Base-by-base conservation (phyloP, 1,140 invertebrate species). In the Hylaeus anthracinus region DNA sequence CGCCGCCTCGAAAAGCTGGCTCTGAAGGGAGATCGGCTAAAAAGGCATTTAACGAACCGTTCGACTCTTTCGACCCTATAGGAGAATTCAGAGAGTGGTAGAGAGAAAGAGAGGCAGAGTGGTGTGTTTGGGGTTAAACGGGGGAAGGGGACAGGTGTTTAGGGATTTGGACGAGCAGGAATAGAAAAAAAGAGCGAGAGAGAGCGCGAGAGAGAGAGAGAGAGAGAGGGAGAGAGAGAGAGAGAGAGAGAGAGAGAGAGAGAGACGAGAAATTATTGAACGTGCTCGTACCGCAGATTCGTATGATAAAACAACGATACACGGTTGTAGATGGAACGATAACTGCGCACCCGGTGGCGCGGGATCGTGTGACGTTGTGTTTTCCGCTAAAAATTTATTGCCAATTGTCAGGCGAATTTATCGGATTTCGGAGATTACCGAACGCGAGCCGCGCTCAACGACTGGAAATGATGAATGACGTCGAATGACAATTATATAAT, bases 11-110 rank as follows among this genome's bases (percentile, higher is more conserved):
- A 85, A 86, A 81, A 73, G 60, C 83, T 70, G 71, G 67, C 67
- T 82, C 71, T 60, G 76, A 79, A 75, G 77, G 73, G 74, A 56
- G 79, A 81, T 63, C 55, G 63, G 70, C 60, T 86, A 85, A 81
- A 87, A 85, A 87, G 81, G 81, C 77, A 87, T 86, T 86, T 86
- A 87, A 87, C 85, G 85, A 87, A 87, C 77, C 85, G 73, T 87
- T 84, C 82, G 51, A 75, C 85, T 86, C 85, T 83, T 87, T 87
- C 81, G 75, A 77, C 74, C 80, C 79, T 86, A 58, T 86, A 88
- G 91, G 89, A 88, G 88, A 88, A 80, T 85, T 82, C 72, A 81
- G 37, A 83, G 51, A 72, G 83, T 63, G 8, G 56, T 58, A 66
- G 55, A 65, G 66, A 66, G 45, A 61, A 55, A 76, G 51, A 76